A percentile compares a stretch with the other conserved stretches of the same genome.
Conservation (phyloP, 2,797 vertebrate genomes). For the Hylomyscus alleni region DNA sequence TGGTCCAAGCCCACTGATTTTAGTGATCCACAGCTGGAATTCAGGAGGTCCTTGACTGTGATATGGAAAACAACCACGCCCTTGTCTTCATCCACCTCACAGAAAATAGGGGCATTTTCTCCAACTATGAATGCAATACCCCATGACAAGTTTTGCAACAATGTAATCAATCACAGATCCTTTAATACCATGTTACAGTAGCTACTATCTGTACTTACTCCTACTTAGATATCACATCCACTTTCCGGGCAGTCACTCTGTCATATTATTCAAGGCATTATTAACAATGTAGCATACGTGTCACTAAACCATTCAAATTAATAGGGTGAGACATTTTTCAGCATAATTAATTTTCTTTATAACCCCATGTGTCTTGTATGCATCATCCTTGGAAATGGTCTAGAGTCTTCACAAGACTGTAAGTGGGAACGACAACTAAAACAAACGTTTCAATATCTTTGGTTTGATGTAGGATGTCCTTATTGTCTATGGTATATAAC, state of each 20-base stretch:
- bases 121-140: background rate
- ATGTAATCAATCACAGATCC: background rate
- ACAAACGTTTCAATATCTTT: background rate
- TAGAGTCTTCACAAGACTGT: background rate
- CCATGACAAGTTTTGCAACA: background rate
- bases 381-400: background rate
- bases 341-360: slow-evolving; percentile 19
- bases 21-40: background rate
- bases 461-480: background rate
- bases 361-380: background rate
- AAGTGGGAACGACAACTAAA: background rate
- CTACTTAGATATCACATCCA: background rate
- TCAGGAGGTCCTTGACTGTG: background rate
- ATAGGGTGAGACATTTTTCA: background rate
- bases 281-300: slow-evolving; percentile 4
- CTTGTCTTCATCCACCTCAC: background rate
- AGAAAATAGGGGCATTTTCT: background rate
- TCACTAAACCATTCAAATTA: background rate
- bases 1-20: background rate
- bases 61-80: background rate
- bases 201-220: background rate
- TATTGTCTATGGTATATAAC: background rate
- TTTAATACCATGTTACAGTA: background rate
- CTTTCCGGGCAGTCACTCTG: background rate
- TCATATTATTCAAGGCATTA: background rate